Conservation (phyloP, 2,797 vertebrate species). For the Dipus sagitta region DNA sequence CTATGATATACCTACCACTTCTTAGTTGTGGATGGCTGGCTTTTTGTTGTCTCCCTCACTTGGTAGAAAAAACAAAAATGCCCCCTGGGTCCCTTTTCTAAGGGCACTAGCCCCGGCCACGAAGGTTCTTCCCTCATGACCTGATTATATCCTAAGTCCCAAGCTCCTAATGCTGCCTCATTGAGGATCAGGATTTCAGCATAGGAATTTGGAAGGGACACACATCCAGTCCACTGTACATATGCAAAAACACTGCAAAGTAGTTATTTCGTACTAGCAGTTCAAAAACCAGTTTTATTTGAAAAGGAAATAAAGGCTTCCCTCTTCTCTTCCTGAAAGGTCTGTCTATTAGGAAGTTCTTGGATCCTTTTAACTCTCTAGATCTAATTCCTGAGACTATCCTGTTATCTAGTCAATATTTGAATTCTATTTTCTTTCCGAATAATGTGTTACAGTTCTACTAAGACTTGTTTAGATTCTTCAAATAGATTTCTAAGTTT, state of each 20-base stretch:
- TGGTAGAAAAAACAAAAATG: not conserved
- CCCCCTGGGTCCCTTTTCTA: not conserved
- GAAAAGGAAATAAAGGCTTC: not conserved
- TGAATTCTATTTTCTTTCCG: conserved; percentile 17
- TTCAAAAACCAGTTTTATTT: not conserved
- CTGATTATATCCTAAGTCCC: not conserved
- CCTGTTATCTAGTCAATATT: not conserved
- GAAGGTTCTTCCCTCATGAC: not conserved
- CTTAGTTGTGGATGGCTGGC: not conserved
- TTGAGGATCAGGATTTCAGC: not conserved
- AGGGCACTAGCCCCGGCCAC: not conserved
- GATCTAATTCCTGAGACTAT: conserved; percentile 6
- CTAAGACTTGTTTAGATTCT: conserved; percentile 18
- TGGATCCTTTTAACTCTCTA: not conserved
- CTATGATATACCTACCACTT: no score
- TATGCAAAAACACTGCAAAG: not conserved
- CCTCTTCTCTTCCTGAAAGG: not conserved
- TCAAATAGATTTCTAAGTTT: not conserved
- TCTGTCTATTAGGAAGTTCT: not conserved
- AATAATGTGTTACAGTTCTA: not conserved
- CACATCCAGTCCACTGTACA: not conserved
- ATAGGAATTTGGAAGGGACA: not conserved
- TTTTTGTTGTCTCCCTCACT: not conserved
- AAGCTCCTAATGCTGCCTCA: no score
- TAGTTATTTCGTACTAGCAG: not conserved